phyloP scores from a whole-genome alignment of 2,888 invertebrate species.

The Spilarctia lutea region DNA sequence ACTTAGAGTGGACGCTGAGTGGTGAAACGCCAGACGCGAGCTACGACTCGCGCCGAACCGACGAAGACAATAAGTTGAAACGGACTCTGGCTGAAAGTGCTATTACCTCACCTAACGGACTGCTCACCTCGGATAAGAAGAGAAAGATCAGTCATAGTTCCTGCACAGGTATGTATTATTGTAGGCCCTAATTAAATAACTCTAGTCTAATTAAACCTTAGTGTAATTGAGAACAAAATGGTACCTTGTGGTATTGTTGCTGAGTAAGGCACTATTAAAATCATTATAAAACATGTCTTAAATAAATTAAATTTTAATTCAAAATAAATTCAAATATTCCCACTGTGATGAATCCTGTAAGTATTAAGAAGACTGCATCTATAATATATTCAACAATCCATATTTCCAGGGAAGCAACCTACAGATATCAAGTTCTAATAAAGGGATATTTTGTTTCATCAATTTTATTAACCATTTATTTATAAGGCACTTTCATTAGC shows the following conservation, averaged over 20 bases:
- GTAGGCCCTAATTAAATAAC: background rate
- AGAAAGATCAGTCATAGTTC: slow-evolving; percentile 87
- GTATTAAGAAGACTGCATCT: background rate
- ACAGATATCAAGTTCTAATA: background rate
- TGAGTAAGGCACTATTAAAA: background rate
- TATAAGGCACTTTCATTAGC: background rate
- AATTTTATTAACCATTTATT: background rate
- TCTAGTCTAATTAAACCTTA: slow-evolving; percentile 11
- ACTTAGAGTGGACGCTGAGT: slow-evolving; percentile 77
- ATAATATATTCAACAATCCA: background rate
- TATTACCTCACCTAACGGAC: slow-evolving; percentile 86
- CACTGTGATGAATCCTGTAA: background rate
- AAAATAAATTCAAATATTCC: background rate
- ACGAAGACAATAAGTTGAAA: slow-evolving; percentile 68
- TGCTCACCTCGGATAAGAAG: slow-evolving; percentile 88
- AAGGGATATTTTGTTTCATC: background rate
- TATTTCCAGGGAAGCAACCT: background rate
- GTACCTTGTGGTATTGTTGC: background rate
- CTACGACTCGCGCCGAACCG: slow-evolving; percentile 45
- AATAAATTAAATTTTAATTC: background rate
- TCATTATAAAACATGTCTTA: background rate
- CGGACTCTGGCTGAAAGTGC: slow-evolving; percentile 81
- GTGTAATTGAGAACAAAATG: background rate
- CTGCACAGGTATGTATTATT: slow-evolving; percentile 75
- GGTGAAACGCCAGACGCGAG: slow-evolving; percentile 58